Evolutionary conservation across 1,140 invertebrate species (phyloP), one percentile per base, ranked within the genome.

Genomic region (Microplitis mediator): DNA sequence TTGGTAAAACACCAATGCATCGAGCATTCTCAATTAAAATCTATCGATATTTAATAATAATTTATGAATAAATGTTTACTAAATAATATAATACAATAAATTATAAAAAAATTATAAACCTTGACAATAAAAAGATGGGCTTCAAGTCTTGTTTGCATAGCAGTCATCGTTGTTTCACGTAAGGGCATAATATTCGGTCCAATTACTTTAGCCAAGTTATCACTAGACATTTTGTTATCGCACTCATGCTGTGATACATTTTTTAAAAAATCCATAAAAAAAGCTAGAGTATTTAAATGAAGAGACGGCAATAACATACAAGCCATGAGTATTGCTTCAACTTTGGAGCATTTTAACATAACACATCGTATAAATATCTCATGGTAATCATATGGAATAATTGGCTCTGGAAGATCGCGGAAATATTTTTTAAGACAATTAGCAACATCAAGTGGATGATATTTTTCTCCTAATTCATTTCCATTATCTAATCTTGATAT

Each of bases 171-270:
- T 31, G 82, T 88, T 82, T 88, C 88, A 82, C 87, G 84, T 6
- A 93, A 80, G n/a, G 93, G 93, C 91, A 96, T 94, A 58, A 97
- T 87, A 81, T 93, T 95, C 11, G 95, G 95, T 3, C 93, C 91
- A 80, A 96, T 85, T 13, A 95, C 91, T 75, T 95, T 92, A 1
- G 95, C 92, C 51, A 96, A 85, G 84, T 96, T 97, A 58, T 91
- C 91, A 58, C 90, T 85, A 77, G 91, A 90, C 95, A 97, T 97
- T 85, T 93, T 92, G 81, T 96, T 97, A 35, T 89, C 86, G n/a
- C 90, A 88, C 52, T 89, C 88, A 77, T 90, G 82, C n/a, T 81
- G 78, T 4, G 91, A 87, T 9, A 94, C 88, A 61, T 88, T 88
- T 71, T 89, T 84, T 23, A 94, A 82, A 78, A 94, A 92, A 77